Base-by-base conservation (phyloP, 2,888 invertebrate genomes). In the Gastrophysa polygoni region DNA sequence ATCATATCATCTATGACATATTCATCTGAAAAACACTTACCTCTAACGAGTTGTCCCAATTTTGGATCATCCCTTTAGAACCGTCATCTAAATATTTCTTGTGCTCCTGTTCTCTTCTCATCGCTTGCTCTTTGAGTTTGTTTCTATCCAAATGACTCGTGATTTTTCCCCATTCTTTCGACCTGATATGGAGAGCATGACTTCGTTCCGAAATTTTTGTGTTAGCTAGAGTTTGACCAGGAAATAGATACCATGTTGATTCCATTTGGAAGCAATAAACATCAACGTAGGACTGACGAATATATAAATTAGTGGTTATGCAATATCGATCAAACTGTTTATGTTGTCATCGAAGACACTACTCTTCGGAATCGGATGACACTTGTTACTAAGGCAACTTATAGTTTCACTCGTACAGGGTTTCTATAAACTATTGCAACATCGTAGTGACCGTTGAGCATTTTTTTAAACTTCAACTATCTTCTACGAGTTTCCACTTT, bases 41-140 rank as follows among this genome's bases (percentile, higher is more conserved):
- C 73, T 82, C 79, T 34, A 81, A 71, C 0, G 82, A 82, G 46
- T 82, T 80, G n/a, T 77, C 78, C 83, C 83, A 85, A 55, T 74
- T 75, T 65, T 78, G 77, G 0, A 81, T 83, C 80, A 84, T 80
- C 8, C 76, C 74, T 44, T 80, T 77, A 0, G 82, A 83, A 0
- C 77, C 81, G 14, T 82, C 75, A 59, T 82, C 82, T 21, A 84
- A 64, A 38, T 80, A 77, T 43, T 77, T 73, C 46, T 76, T 79
- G 20, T 79, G 75, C 6, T 78, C 80, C 8, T 75, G 70, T 44
- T 84, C 82, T 32, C 78, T 77, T 1, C 82, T 81, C 0, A 72
- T 63, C 1, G 72, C 70, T 59, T 79, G 78, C 48, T 72, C 69
- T n/a, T 72, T 68, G 0, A 67, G 24, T 14, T 75, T 70, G 18